phyloP scores from a whole-genome alignment of 92 coral and sea anemone species.

The Meandrina meandrites region DNA sequence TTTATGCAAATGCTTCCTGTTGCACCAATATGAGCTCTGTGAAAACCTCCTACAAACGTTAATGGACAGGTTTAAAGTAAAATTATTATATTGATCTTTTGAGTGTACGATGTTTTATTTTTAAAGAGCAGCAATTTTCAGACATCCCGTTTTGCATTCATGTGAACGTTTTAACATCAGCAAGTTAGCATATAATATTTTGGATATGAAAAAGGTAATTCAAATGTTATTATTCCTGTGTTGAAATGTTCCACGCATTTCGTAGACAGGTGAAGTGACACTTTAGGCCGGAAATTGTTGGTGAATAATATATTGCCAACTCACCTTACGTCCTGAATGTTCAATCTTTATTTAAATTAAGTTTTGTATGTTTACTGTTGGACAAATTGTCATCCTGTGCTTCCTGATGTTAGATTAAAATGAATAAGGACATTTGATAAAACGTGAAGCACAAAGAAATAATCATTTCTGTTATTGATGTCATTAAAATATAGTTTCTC shows the following conservation, averaged over 20 bases:
- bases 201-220: no score
- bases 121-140: background rate
- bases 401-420: background rate
- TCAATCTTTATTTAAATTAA: background rate
- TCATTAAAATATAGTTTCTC: background rate
- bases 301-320: background rate
- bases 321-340: background rate
- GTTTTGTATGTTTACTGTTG: background rate
- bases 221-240: background rate
- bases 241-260: background rate
- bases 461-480: background rate
- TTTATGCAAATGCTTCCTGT: background rate
- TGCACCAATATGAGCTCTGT: background rate
- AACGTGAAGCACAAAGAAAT: background rate
- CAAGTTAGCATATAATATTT: no score
- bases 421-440: background rate
- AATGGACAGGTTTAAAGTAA: background rate
- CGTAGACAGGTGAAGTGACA: background rate
- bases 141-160: background rate
- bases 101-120: background rate
- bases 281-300: background rate
- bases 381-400: background rate
- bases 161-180: background rate
- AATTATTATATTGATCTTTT: no score
- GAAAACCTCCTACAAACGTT: background rate